A percentile compares a stretch with the other conserved stretches of the same genome.
phyloP scores from a whole-genome alignment of 2,113 vertebrate genomes.

The Hippocampus comes region DNA sequence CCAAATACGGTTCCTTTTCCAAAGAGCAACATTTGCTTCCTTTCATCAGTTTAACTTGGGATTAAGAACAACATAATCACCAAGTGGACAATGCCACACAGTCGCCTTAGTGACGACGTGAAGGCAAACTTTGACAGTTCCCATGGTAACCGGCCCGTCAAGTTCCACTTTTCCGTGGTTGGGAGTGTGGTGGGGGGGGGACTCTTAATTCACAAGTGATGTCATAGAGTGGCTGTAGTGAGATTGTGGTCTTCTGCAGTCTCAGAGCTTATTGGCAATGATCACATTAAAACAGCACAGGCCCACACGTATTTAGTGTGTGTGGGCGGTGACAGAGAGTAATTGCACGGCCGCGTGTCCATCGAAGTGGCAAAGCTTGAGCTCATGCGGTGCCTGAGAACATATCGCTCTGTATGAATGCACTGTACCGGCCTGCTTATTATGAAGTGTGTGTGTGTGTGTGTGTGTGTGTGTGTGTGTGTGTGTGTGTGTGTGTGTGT shows the following conservation, averaged over 20 bases:
- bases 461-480: constrained; percentile 16
- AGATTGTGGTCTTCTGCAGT: constrained; percentile 46
- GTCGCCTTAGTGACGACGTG: neutral
- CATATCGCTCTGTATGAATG: constrained; percentile 16
- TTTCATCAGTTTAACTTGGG: neutral
- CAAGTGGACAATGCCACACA: neutral
- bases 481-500: constrained; percentile 22
- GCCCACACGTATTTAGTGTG: constrained; percentile 15
- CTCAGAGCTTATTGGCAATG: constrained; percentile 54
- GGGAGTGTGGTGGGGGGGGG: constrained; percentile 22
- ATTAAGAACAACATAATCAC: neutral
- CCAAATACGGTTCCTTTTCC: neutral
- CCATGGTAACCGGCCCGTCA: constrained; percentile 53
- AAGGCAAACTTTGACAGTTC: constrained; percentile 46
- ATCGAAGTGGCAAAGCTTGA: constrained; percentile 14
- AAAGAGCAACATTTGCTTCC: neutral
- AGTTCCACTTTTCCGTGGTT: constrained; percentile 42
- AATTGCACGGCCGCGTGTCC: constrained; percentile 14
- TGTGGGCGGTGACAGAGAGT: constrained; percentile 20
- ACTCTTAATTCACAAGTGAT: constrained; percentile 53
- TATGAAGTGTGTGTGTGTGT: constrained; percentile 27
- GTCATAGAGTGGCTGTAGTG: constrained; percentile 58
- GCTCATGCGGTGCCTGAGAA: constrained; percentile 15
- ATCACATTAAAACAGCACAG: constrained; percentile 64
- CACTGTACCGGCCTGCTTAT: constrained; percentile 24